Conservation (phyloP, 2,888 invertebrate species). For the Anoncus sp. region DNA sequence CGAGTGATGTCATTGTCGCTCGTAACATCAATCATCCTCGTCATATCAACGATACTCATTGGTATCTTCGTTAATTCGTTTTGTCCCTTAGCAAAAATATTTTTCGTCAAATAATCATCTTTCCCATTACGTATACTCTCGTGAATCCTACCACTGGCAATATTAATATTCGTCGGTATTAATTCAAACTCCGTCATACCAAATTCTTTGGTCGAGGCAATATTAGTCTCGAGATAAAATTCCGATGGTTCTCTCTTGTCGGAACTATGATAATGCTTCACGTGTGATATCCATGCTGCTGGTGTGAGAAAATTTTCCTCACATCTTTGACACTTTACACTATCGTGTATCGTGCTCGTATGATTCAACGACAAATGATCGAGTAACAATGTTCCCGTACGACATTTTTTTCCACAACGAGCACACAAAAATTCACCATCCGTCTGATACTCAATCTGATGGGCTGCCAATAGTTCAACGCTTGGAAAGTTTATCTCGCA, state of each 20-base stretch:
- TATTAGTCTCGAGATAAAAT: constrained; percentile 50
- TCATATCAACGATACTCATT: not conserved
- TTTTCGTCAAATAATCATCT: not conserved
- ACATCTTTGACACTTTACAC: constrained; percentile 62
- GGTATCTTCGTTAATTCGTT: not conserved
- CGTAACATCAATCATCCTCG: not conserved
- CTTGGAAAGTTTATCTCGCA: constrained; percentile 65
- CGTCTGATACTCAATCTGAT: constrained; percentile 63
- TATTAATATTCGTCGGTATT: constrained; percentile 34
- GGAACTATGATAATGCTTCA: constrained; percentile 66
- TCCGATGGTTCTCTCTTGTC: constrained; percentile 41
- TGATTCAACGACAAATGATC: constrained; percentile 67
- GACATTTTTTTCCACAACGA: constrained; percentile 64
- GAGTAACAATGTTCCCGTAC: constrained; percentile 50
- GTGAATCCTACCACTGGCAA: constrained; percentile 4
- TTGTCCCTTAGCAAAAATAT: too few relatives aligned
- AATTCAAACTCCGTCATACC: not conserved
- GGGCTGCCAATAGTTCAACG: constrained; percentile 51
- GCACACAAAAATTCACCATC: constrained; percentile 66
- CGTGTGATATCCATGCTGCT: constrained; percentile 63
- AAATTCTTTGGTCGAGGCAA: not conserved
- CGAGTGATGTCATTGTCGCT: not conserved
- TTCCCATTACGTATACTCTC: not conserved
- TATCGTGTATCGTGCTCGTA: constrained; percentile 3
- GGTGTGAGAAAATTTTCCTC: constrained; percentile 57